These are phyloP conservation scores for Apis dorsata DNA, from an alignment of 1,140 invertebrate species.

Conservation along the genomic window DNA sequence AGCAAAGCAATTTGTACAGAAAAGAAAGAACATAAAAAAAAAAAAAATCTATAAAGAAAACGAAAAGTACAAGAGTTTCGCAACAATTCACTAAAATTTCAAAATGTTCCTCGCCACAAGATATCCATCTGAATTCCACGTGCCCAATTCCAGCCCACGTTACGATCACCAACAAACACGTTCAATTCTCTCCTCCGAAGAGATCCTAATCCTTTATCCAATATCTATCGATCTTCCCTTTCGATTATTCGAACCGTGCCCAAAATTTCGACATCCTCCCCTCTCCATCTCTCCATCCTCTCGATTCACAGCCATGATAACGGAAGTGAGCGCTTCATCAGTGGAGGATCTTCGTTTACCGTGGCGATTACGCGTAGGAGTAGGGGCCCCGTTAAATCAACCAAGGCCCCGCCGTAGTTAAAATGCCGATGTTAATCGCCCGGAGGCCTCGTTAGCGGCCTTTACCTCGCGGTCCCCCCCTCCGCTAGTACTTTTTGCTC, in stretches of 20 bases:
- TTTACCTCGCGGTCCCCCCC: constrained; percentile 55
- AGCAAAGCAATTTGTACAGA: no score
- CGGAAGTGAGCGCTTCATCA: constrained; percentile 22
- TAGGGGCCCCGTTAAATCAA: constrained; percentile 62
- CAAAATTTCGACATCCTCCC: constrained; percentile 29
- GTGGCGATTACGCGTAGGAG: constrained; percentile 63
- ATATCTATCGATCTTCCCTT: constrained; percentile 43
- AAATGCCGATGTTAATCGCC: constrained; percentile 68
- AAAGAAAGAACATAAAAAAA: no score
- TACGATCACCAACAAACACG: constrained; percentile 22
- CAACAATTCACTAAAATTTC: no score
- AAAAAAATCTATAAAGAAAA: no score
- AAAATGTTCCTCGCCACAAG: neutral
- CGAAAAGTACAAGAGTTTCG: no score
- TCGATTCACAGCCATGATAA: constrained; percentile 26
- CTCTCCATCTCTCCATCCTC: neutral
- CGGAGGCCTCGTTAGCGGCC: constrained; percentile 65
- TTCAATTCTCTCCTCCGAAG: constrained; percentile 26
- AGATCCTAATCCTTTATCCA: neutral
- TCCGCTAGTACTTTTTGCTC: constrained; percentile 14
- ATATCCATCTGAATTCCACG: neutral
- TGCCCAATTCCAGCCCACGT: constrained; percentile 34
- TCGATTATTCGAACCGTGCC: constrained; percentile 18
- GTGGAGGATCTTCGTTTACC: constrained; percentile 43
- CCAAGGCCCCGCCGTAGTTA: constrained; percentile 58